Conservation (phyloP, 37 sponge, comb jelly and placozoan species). For the Spongilla lacustris region DNA sequence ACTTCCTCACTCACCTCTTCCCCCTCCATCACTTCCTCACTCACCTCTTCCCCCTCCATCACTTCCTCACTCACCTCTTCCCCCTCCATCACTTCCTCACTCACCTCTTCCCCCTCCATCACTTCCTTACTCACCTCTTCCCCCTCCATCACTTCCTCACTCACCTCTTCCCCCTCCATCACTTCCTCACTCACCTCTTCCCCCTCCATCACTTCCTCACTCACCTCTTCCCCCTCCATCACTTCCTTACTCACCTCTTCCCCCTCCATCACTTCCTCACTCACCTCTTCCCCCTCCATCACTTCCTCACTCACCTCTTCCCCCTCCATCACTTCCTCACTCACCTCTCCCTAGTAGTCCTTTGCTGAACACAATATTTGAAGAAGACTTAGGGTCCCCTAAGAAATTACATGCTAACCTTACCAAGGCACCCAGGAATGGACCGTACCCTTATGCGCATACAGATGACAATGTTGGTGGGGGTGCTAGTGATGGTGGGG, state of each 20-base stretch:
- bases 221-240: neutral
- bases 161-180: no score
- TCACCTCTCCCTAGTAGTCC: neutral
- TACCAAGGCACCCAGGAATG: neutral
- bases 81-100: no score
- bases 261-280: no score
- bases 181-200: no score
- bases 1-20: no score
- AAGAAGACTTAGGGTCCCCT: neutral
- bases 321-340: neutral
- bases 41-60: neutral
- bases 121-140: neutral
- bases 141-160: neutral
- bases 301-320: neutral
- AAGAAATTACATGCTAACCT: neutral
- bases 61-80: neutral
- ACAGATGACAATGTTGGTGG: no score
- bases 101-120: neutral
- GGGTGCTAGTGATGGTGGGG: no score
- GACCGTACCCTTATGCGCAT: no score
- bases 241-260: neutral
- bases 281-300: no score
- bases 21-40: no score
- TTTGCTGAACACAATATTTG: neutral
- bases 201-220: neutral